These are phyloP conservation scores for Benitochromis conjunctus DNA, from an alignment of 2,113 vertebrate species.

Conservation along the genomic window DNA sequence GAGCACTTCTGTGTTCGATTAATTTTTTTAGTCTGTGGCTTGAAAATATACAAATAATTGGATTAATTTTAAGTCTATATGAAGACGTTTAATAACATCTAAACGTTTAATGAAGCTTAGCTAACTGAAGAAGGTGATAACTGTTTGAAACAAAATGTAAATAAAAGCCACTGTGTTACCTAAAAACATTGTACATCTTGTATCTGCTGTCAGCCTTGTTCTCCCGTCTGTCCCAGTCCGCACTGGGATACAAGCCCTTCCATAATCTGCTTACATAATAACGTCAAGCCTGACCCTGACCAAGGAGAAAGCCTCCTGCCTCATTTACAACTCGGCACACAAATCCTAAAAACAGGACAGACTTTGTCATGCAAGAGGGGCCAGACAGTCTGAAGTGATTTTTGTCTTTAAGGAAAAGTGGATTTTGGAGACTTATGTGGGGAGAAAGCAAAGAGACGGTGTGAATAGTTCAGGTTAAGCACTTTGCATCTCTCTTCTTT, in stretches of 20 bases:
- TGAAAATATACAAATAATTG: fast-evolving
- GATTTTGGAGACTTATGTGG: not conserved
- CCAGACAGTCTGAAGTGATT: not conserved
- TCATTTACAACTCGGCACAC: not conserved
- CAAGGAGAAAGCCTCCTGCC: not conserved
- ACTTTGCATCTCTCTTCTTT: slow-evolving; percentile 10
- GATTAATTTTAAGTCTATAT: not conserved
- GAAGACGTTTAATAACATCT: not conserved
- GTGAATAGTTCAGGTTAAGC: slow-evolving; percentile 36
- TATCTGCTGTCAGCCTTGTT: not conserved
- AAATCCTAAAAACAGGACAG: not conserved
- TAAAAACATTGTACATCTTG: not conserved
- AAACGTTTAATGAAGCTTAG: not conserved
- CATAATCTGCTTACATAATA: slow-evolving; percentile 53
- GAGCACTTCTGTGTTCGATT: not conserved
- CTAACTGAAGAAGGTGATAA: fast-evolving
- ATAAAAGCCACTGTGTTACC: not conserved
- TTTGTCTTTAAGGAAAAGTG: not conserved
- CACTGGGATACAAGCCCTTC: not conserved
- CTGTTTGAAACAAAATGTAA: not conserved
- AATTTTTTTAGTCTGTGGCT: not conserved
- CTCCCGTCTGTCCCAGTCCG: not conserved
- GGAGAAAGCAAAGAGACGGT: not conserved
- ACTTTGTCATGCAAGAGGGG: not conserved
- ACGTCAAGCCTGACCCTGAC: slow-evolving; percentile 12